These are phyloP conservation scores for Frieseomelitta varia DNA, from an alignment of 1,140 invertebrate genomes.

Conservation along the genomic window DNA sequence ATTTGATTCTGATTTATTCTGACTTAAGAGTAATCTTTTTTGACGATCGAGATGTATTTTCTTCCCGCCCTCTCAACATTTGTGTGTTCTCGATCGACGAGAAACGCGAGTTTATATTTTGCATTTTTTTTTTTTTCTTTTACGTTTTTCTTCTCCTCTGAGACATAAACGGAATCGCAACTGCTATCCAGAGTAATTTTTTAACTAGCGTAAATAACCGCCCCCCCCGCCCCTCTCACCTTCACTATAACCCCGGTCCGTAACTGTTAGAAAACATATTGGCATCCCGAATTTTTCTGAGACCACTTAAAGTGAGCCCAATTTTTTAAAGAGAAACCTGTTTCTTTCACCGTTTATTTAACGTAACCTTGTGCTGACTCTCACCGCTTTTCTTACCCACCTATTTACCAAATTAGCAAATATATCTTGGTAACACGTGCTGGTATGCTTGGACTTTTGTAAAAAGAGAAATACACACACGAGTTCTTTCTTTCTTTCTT, in stretches of 20 bases:
- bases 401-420: slow-evolving; percentile 73
- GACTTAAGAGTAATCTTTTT: not conserved
- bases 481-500: slow-evolving; percentile 34
- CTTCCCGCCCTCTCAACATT: not conserved
- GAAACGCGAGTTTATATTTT: not conserved
- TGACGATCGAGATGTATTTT: not conserved
- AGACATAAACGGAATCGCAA: slow-evolving; percentile 47
- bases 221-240: slow-evolving; percentile 62
- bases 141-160: not conserved
- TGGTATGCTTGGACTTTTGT: slow-evolving; percentile 69
- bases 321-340: slow-evolving; percentile 28
- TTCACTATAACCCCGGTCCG: slow-evolving; percentile 48
- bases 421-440: slow-evolving; percentile 66
- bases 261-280: slow-evolving; percentile 71
- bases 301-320: slow-evolving; percentile 20
- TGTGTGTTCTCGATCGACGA: not conserved
- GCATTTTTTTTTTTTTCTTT: not conserved
- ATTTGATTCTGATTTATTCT: not conserved
- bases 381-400: slow-evolving; percentile 78
- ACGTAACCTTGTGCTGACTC: slow-evolving; percentile 71
- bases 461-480: slow-evolving; percentile 61
- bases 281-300: slow-evolving; percentile 64
- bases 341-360: slow-evolving; percentile 58
- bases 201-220: slow-evolving; percentile 71
- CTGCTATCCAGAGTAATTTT: slow-evolving; percentile 69